A percentile compares a stretch with the other conserved stretches of the same genome.
Evolutionary conservation across 2,888 invertebrate genomes (phyloP).

Genomic region (Eremobia ochroleuca): DNA sequence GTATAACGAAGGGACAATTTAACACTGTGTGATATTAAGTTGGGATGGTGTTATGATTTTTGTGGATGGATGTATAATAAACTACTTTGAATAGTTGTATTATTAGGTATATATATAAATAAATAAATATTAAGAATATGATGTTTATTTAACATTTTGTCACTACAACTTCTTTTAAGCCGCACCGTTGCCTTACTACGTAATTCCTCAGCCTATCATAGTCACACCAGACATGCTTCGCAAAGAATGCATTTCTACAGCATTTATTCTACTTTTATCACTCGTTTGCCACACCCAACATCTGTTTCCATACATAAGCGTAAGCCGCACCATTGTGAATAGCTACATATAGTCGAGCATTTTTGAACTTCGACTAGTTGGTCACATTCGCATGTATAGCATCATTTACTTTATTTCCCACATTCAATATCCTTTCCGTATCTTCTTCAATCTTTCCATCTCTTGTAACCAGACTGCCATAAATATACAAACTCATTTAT

Average conservation of each 20-base stretch:
- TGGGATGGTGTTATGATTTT: background rate
- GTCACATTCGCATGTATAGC: no score
- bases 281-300: background rate
- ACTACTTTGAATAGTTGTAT: background rate
- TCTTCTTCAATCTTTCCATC: no score
- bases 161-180: no score
- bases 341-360: no score
- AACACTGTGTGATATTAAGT: constrained; percentile 13
- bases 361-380: no score
- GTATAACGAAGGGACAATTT: background rate
- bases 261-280: background rate
- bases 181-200: no score
- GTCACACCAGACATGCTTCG: background rate
- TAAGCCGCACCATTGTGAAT: no score
- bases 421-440: no score
- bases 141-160: background rate
- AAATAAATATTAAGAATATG: background rate
- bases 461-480: no score
- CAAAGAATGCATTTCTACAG: background rate
- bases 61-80: background rate
- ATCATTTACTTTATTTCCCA: background rate
- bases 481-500: no score
- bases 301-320: background rate
- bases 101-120: background rate
- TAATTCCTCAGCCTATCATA: background rate